Evolutionary conservation across 1,140 invertebrate species (phyloP).

Genomic region (Bombus waltoni): DNA sequence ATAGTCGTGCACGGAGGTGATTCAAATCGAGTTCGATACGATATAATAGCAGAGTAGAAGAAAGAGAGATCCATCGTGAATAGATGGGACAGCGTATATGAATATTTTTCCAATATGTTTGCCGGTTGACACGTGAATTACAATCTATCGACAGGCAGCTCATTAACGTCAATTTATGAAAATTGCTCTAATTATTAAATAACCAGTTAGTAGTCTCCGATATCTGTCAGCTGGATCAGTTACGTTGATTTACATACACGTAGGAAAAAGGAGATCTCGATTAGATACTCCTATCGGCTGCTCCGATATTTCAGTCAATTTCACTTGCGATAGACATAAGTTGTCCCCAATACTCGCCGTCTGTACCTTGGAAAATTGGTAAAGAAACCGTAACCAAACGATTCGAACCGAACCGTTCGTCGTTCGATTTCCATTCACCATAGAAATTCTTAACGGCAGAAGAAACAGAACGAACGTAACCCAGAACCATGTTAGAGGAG

Average conservation of each 20-base stretch:
- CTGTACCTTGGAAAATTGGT: neutral
- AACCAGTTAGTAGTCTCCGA: neutral
- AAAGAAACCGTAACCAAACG: neutral
- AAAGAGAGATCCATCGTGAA: neutral
- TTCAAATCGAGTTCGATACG: neutral
- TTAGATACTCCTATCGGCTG: neutral
- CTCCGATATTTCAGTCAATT: neutral
- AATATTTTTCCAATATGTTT: slow-evolving; percentile 18
- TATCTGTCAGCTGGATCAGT: neutral
- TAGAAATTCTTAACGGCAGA: neutral
- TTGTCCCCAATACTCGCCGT: neutral
- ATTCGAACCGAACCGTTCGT: neutral
- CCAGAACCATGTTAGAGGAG: too few relatives aligned
- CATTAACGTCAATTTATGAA: slow-evolving; percentile 33
- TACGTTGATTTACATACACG: slow-evolving; percentile 24
- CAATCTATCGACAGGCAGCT: neutral
- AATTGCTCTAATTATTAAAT: slow-evolving; percentile 44
- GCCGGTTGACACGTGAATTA: neutral
- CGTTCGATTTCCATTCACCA: neutral
- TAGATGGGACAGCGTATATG: neutral
- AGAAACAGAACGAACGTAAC: too few relatives aligned
- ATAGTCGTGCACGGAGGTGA: neutral
- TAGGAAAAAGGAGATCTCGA: neutral
- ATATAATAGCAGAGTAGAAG: neutral
- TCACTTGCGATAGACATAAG: neutral